Base-by-base conservation (phyloP, 2,113 vertebrate genomes). In the Thunnus maccoyii region DNA sequence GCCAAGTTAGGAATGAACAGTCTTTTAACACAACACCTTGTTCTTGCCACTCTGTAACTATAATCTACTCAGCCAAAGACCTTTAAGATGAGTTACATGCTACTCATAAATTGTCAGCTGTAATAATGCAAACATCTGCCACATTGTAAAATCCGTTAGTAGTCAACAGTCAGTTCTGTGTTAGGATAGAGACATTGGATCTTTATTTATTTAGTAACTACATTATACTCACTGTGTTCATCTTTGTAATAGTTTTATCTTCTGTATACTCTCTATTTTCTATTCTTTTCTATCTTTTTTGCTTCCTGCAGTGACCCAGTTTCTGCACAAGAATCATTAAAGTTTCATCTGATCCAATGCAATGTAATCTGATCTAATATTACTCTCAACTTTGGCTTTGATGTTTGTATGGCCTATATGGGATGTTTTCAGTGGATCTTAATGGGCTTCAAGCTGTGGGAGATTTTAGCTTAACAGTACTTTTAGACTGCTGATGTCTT, bases 321-420 rank as follows among this genome's bases (percentile, higher is more conserved):
- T 88, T 72, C 36, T 65, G 47, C 58, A 30, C 66, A 66, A 10
- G 2, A 32, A 69, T 68, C 72, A 72, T 82, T 61, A 61, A 85
- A 76, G 54, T 78, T 86, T 80, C 13, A 77, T 71, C 47, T 69
- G 30, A 83, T 60, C 41, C 51, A 67, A 8, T 22, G 54, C 61
- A 55, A 62, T 57, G 10, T 75, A 76, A 70, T 69, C 72, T 65
- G 75, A 58, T 76, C 70, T 80, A 65, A 73, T 82, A 72, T 72
- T 58, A 46, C 67, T 62, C 41, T 30, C 36, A 54, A 46, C 48
- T 66, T 65, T n/a, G 30, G 17, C 65, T 78, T 61, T 58, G 32
- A 75, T 78, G 55, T 72, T 41, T 70, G 27, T 64, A 25, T 44
- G 41, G 63, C 32, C 57, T 22, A 11, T 20, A 30, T 55, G 20